Evolutionary conservation across 2,888 invertebrate genomes (phyloP), one percentile per base, ranked within the genome.

Genomic region (Colletes collaris): DNA sequence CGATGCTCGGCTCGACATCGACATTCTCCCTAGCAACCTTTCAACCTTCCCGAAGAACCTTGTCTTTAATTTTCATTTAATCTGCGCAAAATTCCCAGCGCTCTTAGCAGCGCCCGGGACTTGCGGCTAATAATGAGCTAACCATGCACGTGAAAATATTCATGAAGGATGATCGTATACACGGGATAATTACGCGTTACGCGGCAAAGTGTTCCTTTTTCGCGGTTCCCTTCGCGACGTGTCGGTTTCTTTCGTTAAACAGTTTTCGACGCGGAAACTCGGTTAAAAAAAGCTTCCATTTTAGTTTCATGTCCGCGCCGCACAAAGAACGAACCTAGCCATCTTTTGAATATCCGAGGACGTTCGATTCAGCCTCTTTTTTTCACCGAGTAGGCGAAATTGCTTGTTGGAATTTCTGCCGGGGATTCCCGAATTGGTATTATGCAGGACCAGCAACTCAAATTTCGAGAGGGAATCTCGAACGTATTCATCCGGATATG

Each of bases 61-160:
- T 53, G 53, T 46, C 65, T 71, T 55, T 66, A 76, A 71, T 71
- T 76, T 71, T 60, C 71, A 71, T 72, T 76, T 72, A 76, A 76
- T 76, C 62, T 44, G n/a, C 19, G 19, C n/a, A 10, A 11, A 71
- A 70, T 53, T 75, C 46, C 53, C 27, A 59, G 46, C 19, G 16
- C 35, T 53, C 40, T 53, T 52, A 1, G 16, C 16, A 16, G 16
- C 16, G 16, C 53, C 40, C 53, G 19, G 40, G 19, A 65, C 6
- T 13, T 65, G 13, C 40, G 40, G 11, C 53, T 53, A 65, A 40
- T 65, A 64, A 60, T 77, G 62, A 44, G 37, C 44, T 56, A 63
- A 68, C 50, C 50, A 16, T 55, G 58, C 37, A 63, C 56, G 56
- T 19, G 67, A 58, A 46, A 77, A 68, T 77, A 68, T 77, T 74